A percentile compares a stretch with the other conserved stretches of the same genome.
Evolutionary conservation across 2,113 vertebrate species (phyloP).

Genomic region (Tupaia chinensis): DNA sequence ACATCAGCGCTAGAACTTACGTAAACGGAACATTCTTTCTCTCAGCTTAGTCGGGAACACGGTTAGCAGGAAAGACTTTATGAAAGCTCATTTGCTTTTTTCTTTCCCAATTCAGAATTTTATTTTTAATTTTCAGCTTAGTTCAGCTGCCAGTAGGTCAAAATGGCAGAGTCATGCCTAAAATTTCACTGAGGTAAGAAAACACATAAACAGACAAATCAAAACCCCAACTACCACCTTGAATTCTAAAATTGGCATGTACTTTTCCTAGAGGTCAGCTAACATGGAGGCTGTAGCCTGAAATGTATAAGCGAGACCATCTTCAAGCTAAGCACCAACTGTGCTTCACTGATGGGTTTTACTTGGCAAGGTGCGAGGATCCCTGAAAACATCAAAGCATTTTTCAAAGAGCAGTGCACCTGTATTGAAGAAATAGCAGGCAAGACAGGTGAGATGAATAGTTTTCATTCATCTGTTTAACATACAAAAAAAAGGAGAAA

Average conservation of each 20-base stretch:
- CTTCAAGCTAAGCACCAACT: not conserved
- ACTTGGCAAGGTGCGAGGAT: slow-evolving; percentile 16
- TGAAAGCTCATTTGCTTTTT: not conserved
- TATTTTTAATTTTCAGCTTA: slow-evolving; percentile 30
- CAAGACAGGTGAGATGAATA: not conserved
- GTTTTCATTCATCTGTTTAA: slow-evolving; percentile 42
- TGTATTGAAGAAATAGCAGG: slow-evolving; percentile 44
- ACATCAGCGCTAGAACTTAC: not conserved
- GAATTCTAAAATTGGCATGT: slow-evolving; percentile 26
- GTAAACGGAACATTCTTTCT: slow-evolving; percentile 35
- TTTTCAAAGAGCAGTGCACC: slow-evolving; percentile 28
- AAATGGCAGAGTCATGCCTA: not conserved
- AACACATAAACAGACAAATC: not conserved
- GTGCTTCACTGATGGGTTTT: not conserved
- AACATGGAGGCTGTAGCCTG: not conserved
- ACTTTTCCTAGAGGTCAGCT: not conserved
- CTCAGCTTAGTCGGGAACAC: not conserved
- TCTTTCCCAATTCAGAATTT: slow-evolving; percentile 31
- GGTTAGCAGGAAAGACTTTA: not conserved
- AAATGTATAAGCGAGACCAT: not conserved
- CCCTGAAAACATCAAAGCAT: not conserved
- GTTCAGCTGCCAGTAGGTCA: slow-evolving; percentile 10
- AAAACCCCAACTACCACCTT: not conserved
- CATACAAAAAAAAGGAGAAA: slow-evolving; percentile 59
- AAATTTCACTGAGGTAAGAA: not conserved